Base-by-base conservation (phyloP, 2,113 vertebrate genomes). In the Macroglossus sobrinus region DNA sequence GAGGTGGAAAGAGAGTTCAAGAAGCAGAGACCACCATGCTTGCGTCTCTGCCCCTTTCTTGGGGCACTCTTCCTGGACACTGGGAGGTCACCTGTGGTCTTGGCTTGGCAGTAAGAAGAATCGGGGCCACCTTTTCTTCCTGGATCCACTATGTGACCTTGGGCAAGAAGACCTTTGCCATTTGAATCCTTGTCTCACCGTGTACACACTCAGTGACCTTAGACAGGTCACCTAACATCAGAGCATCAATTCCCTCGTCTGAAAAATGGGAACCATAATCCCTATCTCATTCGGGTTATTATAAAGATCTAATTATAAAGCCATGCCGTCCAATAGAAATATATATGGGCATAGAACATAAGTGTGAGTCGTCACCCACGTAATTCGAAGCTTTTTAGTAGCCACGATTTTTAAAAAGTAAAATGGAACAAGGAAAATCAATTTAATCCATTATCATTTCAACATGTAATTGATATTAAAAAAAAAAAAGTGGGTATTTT, bases 31-130 rank as follows among this genome's bases (percentile, higher is more conserved):
- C 2, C 28, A 9, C 43, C 30, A 1, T 24, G 24, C 26, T 24
- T 26, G 7, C 5, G 2, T 55, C 13, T 28, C n/a, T 15, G 2
- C 33, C 19, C 19, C 13, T 12, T 1, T 30, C 33, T 16, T 45
- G 28, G 61, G 33, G 33, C 24, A 55, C 18, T 55, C 45, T 50
- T 47, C 22, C 45, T 59, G 15, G n/a, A 50, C 14, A n/a, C 1
- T 40, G 35, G 40, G 68, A 57, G 16, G 40, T 45, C 4, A 53
- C 13, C 28, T 26, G 33, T 16, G 82, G 22, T 45, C 33, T 24
- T 4, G 40, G 33, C 15, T 38, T 53, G 64, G 33, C 40, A 3
- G 50, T 50, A 30, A 45, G 40, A 61, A 50, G 8, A 66, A 33
- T 66, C 21, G 33, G 40, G 68, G 19, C 33, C 4, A 19, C 38